Base-by-base conservation (phyloP, 2,888 invertebrate species). In the Crossocerus cetratus region DNA sequence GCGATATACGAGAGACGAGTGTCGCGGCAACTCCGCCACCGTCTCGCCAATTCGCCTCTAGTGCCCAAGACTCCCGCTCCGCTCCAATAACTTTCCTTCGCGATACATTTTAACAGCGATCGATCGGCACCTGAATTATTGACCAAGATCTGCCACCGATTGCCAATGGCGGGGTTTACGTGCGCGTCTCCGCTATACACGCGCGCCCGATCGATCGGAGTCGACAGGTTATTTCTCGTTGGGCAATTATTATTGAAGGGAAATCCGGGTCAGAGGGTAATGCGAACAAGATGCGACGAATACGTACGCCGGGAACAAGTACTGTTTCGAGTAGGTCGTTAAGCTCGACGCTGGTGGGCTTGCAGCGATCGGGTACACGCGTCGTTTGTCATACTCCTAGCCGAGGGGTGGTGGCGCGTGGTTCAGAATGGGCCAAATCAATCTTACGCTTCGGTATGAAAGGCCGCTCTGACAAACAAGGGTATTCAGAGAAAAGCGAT, bases 191-290 rank as follows among this genome's bases (percentile, higher is more conserved):
- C 32, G 8, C 8, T n/a, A n/a, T n/a, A n/a, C n/a, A n/a, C n/a
- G 8, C 13, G 22, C 22, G 14, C 13, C 14, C 16, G 43, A 57
- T 63, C 16, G 63, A 45, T 57, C 16, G 44, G 21, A 58, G 22
- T 58, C 68, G 42, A 68, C 63, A 67, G 21, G 53, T 22, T 42
- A 61, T 22, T 22, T 20, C 44, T 22, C 22, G 57, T 49, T 18
- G n/a, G 21, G 32, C 32, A 32, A 16, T 53, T 62, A 53, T 68
- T 68, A 68, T 57, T 63, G 63, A 57, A 53, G 63, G 62, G 18
- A 53, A 23, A 63, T 63, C 62, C 63, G 57, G 68, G 62, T 68
- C 62, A 58, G 16, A 18, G 43, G 56, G 32, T 32, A 32, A 32
- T 32, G 32, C 32, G 32, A 32, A 5, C 32, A 32, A 32, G 32